Conservation (phyloP, 2,113 vertebrate species). For the Periophthalmus modestus region DNA sequence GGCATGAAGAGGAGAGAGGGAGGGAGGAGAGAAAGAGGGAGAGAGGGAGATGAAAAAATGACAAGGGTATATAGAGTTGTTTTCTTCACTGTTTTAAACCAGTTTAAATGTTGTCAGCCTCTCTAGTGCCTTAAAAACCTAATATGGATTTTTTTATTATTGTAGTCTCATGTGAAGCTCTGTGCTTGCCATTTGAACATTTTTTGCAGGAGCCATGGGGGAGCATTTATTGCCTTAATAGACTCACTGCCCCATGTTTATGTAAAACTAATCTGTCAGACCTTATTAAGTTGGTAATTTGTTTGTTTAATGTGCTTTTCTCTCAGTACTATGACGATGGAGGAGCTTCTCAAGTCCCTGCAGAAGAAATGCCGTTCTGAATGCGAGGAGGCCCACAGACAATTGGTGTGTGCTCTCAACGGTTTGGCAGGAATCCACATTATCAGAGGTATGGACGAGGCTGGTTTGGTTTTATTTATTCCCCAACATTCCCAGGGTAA, state of each 20-base stretch:
- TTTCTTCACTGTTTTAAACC: no score
- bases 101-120: no score
- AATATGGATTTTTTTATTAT: no score
- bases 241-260: conserved; percentile 33
- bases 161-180: no score
- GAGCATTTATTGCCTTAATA: conserved; percentile 24
- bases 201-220: no score
- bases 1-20: no score
- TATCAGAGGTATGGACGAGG: conserved; percentile 86
- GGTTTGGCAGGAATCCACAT: conserved; percentile 98
- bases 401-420: conserved; percentile 95
- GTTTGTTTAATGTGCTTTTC: conserved; percentile 2
- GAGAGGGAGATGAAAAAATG: no score
- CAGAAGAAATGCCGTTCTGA: conserved; percentile 98
- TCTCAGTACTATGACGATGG: conserved; percentile 97
- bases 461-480: background rate
- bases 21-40: no score
- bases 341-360: conserved; percentile 92
- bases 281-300: conserved; percentile 33
- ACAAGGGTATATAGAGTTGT: no score
- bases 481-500: conserved; percentile 65
- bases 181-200: no score
- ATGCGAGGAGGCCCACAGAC: conserved; percentile 96
- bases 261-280: conserved; percentile 34
- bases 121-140: no score